These are phyloP conservation scores for Campylomormyrus numenius DNA, from an alignment of 2,113 vertebrate species.

Conservation along the genomic window DNA sequence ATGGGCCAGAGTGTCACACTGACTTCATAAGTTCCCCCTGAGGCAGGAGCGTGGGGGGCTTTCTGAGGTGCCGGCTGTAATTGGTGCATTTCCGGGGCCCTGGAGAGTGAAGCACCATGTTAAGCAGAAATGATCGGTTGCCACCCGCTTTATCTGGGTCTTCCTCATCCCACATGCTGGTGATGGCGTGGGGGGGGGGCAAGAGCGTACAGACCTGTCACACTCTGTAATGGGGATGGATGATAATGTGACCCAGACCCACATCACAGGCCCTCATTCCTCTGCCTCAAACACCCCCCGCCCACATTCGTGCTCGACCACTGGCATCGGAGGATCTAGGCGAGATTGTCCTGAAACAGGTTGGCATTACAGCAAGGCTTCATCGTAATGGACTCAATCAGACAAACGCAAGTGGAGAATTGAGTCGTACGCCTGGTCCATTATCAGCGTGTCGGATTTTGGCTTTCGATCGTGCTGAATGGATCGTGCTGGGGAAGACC, in stretches of 20 bases:
- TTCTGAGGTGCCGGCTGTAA: neutral
- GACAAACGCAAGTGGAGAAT: neutral
- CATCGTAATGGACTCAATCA: constrained; percentile 6
- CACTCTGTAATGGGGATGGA: constrained; percentile 40
- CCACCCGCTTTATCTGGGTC: neutral
- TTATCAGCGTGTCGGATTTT: neutral
- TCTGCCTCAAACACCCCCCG: neutral
- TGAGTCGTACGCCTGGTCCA: neutral
- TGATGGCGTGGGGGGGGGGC: neutral
- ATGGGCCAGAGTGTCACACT: neutral
- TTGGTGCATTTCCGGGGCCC: neutral
- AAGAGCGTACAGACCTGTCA: constrained; percentile 27
- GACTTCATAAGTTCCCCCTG: neutral
- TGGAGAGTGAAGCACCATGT: neutral
- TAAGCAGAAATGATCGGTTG: neutral
- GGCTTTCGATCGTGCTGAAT: neutral
- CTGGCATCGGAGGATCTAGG: neutral
- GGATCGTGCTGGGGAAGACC: neutral
- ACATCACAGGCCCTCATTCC: neutral
- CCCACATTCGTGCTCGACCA: neutral
- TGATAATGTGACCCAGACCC: constrained; percentile 7
- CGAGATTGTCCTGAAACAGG: neutral
- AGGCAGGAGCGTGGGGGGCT: neutral
- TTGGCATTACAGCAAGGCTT: neutral
- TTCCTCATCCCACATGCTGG: neutral